Conservation (phyloP, 2,888 invertebrate genomes). For the Tetragonisca angustula region DNA sequence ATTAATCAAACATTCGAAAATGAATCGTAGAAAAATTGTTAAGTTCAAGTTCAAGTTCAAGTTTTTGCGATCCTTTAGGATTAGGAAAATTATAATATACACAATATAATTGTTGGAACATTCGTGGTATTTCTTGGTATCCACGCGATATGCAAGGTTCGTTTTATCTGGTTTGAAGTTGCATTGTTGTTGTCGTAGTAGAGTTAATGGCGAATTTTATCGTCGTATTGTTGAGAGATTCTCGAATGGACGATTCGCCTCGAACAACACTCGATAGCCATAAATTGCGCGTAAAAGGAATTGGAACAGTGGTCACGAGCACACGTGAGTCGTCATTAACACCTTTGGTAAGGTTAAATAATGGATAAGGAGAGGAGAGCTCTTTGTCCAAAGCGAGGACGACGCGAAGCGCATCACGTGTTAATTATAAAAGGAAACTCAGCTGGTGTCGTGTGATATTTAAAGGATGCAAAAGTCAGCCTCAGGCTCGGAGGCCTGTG, state of each 20-base stretch:
- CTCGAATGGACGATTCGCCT: neutral
- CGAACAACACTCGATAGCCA: neutral
- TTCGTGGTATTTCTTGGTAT: too few species aligned
- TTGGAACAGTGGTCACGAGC: constrained; percentile 37
- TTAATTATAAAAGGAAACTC: constrained; percentile 51
- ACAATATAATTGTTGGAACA: too few species aligned
- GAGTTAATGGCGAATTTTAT: constrained; percentile 31
- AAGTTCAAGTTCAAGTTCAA: too few species aligned
- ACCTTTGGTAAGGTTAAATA: constrained; percentile 60
- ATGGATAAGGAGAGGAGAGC: constrained; percentile 47
- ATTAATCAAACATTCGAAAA: too few species aligned
- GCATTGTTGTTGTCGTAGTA: neutral
- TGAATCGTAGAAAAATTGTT: too few species aligned
- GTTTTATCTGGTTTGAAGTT: constrained; percentile 25
- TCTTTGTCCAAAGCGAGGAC: constrained; percentile 43
- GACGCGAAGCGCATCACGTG: constrained; percentile 44
- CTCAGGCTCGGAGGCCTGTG: neutral
- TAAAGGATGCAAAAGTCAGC: neutral
- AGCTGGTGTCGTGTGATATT: neutral
- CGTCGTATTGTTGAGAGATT: neutral
- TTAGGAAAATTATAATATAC: too few species aligned
- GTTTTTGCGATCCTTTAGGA: too few species aligned
- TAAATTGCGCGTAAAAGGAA: constrained; percentile 55
- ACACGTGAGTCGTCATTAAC: constrained; percentile 43
- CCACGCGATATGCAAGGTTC: neutral